Conservation (phyloP, 2,797 vertebrate species). For the Dryobates pubescens region DNA sequence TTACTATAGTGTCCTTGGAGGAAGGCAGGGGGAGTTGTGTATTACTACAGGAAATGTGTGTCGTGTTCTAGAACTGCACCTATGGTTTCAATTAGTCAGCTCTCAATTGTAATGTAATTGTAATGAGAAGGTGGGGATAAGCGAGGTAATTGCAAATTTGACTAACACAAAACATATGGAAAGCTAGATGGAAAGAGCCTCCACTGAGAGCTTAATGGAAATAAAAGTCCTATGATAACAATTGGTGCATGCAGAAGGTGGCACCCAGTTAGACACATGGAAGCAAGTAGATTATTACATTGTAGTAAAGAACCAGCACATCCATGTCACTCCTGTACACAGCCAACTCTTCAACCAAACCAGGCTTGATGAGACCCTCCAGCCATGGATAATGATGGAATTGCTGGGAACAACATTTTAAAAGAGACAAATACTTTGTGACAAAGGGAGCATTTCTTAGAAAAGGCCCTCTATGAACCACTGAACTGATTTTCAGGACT, state of each 20-base stretch:
- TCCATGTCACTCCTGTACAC: background rate
- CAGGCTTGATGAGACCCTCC: background rate
- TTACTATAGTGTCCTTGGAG: background rate
- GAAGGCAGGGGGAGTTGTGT: background rate
- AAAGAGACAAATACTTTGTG: background rate
- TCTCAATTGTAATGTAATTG: constrained; percentile 2
- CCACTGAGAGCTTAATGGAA: background rate
- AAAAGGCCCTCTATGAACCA: background rate
- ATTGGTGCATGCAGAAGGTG: background rate
- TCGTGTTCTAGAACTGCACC: constrained; percentile 19
- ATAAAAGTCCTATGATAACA: background rate
- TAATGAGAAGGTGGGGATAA: constrained; percentile 39
- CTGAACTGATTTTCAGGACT: background rate
- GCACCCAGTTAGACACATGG: background rate
- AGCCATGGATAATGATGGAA: background rate
- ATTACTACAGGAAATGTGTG: background rate
- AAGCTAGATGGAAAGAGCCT: constrained; percentile 3
- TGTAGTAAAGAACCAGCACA: background rate
- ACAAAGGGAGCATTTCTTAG: background rate
- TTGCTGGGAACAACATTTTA: background rate
- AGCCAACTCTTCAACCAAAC: background rate
- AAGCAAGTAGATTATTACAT: accelerated
- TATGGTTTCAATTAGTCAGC: constrained; percentile 52
- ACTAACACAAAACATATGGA: constrained; percentile 49
- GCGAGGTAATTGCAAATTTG: constrained; percentile 30